Evolutionary conservation across 2,113 vertebrate species (phyloP).

Genomic region (Forbesichthys agassizii): DNA sequence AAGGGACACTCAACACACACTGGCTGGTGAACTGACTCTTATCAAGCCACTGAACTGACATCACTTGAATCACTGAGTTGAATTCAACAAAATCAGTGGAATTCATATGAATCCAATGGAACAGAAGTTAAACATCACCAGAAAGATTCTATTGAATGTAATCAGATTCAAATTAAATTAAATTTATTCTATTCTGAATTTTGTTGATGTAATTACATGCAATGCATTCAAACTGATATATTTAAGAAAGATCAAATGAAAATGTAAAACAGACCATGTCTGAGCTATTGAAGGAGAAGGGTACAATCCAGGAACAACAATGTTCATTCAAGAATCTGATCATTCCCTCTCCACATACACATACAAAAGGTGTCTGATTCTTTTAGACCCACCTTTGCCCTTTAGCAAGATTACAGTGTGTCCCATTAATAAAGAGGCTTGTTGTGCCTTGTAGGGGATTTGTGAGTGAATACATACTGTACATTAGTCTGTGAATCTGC

Average conservation of each 20-base stretch:
- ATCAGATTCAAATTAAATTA: too few species aligned
- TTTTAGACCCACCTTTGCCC: conserved; percentile 7
- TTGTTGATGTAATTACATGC: background rate
- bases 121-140: too few species aligned
- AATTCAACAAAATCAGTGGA: background rate
- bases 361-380: background rate
- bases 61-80: background rate
- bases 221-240: background rate
- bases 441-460: conserved; percentile 12
- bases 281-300: too few species aligned
- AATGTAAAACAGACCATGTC: background rate
- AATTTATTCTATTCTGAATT: background rate
- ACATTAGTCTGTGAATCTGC: background rate
- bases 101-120: background rate
- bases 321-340: too few species aligned
- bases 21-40: background rate
- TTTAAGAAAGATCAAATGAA: background rate
- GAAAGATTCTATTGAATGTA: too few species aligned
- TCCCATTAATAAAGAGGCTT: conserved; percentile 2
- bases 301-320: too few species aligned
- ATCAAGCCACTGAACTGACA: too few species aligned
- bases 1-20: background rate
- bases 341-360: too few species aligned
- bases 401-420: background rate
- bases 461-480: conserved; percentile 5